Conservation (phyloP, 2,888 invertebrate genomes). For the Nemoura dubitans region DNA sequence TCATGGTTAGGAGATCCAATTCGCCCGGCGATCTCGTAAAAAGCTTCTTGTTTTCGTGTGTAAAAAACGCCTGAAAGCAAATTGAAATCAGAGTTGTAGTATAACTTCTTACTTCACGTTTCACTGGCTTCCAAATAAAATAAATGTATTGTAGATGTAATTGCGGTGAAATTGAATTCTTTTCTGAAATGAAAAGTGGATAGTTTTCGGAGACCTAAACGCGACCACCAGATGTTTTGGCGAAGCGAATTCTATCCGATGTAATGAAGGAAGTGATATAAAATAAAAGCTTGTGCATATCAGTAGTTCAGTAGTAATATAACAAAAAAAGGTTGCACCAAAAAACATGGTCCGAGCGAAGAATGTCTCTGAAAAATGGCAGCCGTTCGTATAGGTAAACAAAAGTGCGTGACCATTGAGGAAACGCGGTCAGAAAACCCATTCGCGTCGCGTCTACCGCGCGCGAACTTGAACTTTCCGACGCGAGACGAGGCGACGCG, state of each 20-base stretch:
- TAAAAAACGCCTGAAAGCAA: conserved; percentile 23
- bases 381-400: background rate
- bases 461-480: background rate
- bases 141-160: conserved; percentile 37
- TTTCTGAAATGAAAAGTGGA: conserved; percentile 27
- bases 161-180: conserved; percentile 39
- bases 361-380: background rate
- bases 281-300: background rate
- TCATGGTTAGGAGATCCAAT: background rate
- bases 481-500: conserved; percentile 30
- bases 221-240: background rate
- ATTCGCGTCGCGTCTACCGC: background rate
- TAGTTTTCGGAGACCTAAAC: background rate
- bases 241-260: background rate
- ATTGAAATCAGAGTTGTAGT: conserved; percentile 34
- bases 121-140: conserved; percentile 32
- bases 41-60: background rate
- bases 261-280: background rate
- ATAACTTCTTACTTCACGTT: conserved; percentile 32
- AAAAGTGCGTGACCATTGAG: background rate
- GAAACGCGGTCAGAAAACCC: conserved; percentile 4
- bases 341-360: background rate
- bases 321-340: background rate
- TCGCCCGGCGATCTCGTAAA: background rate
- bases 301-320: no score